Base-by-base conservation (phyloP, 2,113 vertebrate genomes). In the Sinocyclocheilus rhinocerous region DNA sequence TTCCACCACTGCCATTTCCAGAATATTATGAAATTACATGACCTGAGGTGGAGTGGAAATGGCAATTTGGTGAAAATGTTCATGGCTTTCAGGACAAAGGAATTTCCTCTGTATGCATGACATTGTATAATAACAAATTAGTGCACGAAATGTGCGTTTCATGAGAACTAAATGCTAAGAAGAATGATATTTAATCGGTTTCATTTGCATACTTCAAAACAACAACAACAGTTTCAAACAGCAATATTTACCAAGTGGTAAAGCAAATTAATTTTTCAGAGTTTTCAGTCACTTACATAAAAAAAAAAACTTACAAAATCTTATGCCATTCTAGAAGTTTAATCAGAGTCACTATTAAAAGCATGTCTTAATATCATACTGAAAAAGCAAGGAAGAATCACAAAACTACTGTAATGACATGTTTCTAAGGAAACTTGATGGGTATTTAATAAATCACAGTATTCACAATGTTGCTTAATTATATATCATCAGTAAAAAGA, bases 21-120 rank as follows among this genome's bases (percentile, higher is more conserved):
- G 42, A 45, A 48, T 61, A 42, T 75, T 45, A 45, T 45, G 22
- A 45, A 75, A 75, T 48, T 4, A 24, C n/a, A 48, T 76, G 22
- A 50, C 72, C 42, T 50, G 72, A 50, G 39, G 42, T 76, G n/a
- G 22, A 76, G n/a, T 76, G 72, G 42, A 76, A 76, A 76, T 75
- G 42, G 13, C 72, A 45, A 2, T 24, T 48, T 75, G 6, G 22
- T 48, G n/a, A 75, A 75, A 75, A 45, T 70, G 29, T 10, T 70
- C 7, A 45, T 24, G 42, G 42, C n/a, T 48, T 76, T 76, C 42
- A 26, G 72, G 8, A 59, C 29, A 15, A 78, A 78, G 1, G 4
- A 36, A 57, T 0, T 33, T 36, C 18, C 20, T 22, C 16, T 13
- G 36, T 45, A 39, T 45, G 22, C 10, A 73, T 45, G 70, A n/a